These are phyloP conservation scores for Colossoma macropomum DNA, from an alignment of 2,113 vertebrate genomes.

Conservation along the genomic window DNA sequence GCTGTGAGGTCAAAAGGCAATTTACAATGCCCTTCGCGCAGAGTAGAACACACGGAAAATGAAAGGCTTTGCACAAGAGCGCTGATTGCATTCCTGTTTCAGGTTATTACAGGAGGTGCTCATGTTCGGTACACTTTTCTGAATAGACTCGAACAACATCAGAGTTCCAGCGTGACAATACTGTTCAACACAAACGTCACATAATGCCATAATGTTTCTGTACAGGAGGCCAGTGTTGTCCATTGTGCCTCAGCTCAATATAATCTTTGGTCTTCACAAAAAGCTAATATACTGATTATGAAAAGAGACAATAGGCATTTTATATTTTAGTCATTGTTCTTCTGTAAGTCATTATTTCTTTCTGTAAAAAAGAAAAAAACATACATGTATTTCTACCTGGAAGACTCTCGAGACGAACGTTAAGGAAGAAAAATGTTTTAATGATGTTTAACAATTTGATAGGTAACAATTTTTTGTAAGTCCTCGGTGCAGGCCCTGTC, in stretches of 20 bases:
- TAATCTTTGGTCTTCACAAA: background rate
- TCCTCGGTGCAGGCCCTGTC: too few relatives aligned
- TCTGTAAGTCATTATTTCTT: too few relatives aligned
- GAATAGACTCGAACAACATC: background rate
- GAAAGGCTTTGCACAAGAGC: background rate
- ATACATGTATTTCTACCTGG: too few relatives aligned
- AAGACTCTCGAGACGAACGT: too few relatives aligned
- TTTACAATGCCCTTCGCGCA: background rate
- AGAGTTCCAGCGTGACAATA: background rate
- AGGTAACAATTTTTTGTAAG: too few relatives aligned
- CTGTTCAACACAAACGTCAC: too few relatives aligned
- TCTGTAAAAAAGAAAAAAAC: too few relatives aligned
- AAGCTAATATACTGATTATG: too few relatives aligned
- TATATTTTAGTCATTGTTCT: too few relatives aligned
- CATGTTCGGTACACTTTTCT: background rate
- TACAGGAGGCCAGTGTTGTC: background rate
- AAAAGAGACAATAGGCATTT: too few relatives aligned
- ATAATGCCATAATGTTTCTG: background rate
- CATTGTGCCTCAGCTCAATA: background rate
- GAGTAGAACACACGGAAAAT: background rate
- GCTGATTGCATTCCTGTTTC: background rate
- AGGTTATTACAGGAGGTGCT: background rate
- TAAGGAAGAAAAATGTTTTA: too few relatives aligned
- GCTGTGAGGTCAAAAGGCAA: slow-evolving; percentile 1
- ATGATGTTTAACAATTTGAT: too few relatives aligned